These are phyloP conservation scores for Hesperia comma DNA, from an alignment of 2,888 invertebrate genomes.

Conservation along the genomic window DNA sequence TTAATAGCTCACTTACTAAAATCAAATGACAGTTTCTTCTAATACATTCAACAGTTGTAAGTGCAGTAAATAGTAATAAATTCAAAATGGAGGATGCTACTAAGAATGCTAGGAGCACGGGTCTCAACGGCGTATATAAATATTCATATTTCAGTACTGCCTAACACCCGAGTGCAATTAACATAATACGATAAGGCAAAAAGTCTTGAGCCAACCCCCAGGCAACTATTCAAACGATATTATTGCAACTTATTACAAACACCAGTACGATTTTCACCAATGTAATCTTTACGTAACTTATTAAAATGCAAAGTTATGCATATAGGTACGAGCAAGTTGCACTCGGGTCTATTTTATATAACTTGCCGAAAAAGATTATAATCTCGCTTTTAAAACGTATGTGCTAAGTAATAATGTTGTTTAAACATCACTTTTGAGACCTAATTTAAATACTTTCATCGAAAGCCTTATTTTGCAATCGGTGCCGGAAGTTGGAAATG, in stretches of 20 bases:
- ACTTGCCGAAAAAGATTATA: constrained; percentile 8
- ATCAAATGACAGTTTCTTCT: no score
- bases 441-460: constrained; percentile 2
- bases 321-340: constrained; percentile 1
- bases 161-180: constrained; percentile 16
- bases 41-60: constrained; percentile 28
- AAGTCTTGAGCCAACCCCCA: constrained; percentile 8
- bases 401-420: background rate
- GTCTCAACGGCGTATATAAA: constrained; percentile 18
- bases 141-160: constrained; percentile 24
- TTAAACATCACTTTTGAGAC: background rate
- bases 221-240: constrained; percentile 1
- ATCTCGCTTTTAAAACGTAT: background rate
- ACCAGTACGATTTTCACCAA: constrained; percentile 4
- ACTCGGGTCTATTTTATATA: background rate
- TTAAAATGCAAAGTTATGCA: constrained; percentile 10
- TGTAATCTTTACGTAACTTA: constrained; percentile 6
- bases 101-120: constrained; percentile 15
- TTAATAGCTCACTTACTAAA: no score
- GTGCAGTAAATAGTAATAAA: constrained; percentile 27
- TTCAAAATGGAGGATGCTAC: constrained; percentile 32
- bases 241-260: background rate
- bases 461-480: background rate
- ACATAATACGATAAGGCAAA: constrained; percentile 22
- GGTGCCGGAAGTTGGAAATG: background rate